Base-by-base conservation (phyloP, 2,113 vertebrate genomes). In the Phaethornis superciliosus region DNA sequence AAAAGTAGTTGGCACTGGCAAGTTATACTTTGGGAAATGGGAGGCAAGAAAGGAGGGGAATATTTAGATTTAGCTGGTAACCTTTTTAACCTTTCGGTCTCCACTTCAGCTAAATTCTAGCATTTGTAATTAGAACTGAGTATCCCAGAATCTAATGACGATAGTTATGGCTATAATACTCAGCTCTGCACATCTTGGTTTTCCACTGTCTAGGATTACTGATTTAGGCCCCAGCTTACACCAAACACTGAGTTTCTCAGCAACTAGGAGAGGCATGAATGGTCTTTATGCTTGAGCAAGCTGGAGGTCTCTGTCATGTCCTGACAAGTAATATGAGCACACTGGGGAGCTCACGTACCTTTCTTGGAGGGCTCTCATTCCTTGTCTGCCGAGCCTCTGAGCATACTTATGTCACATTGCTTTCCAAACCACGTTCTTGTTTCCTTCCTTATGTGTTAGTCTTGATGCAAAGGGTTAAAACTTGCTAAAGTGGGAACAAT, bases 301-400 rank as follows among this genome's bases (percentile, higher is more conserved):
- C 63, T 0, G 4, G 71, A 83, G 18, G 19, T 93, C 81, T 78
- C 74, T 19, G 30, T 68, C 1, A 0, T 72, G 76, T 80, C 72
- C 56, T 60, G 52, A 49, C 70, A 88, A 55, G 63, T 30, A 52
- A 19, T 18, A 22, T 5, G 2, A 77, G 74, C 0, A 0, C 37
- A 35, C 18, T 0, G 1, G 49, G 46, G 35, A 75, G 42, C 42
- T 93, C 59, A 15, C 16, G n/a, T 78, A 58, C 42, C 59, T 78
- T 69, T 69, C 59, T 79, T 54, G 71, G 22, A 77, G 54, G 46
- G 30, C 32, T 52, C 35, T 81, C 8, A 1, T 67, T 89, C 37
- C 40, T 62, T 9, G 10, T 33, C 44, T 89, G 37, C 49, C 27
- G 46, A 44, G 60, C 14, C 22, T 33, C 44, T 82, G 71, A 78